phyloP scores from a whole-genome alignment of 2,113 vertebrate species.

The Sebastes fasciatus region DNA sequence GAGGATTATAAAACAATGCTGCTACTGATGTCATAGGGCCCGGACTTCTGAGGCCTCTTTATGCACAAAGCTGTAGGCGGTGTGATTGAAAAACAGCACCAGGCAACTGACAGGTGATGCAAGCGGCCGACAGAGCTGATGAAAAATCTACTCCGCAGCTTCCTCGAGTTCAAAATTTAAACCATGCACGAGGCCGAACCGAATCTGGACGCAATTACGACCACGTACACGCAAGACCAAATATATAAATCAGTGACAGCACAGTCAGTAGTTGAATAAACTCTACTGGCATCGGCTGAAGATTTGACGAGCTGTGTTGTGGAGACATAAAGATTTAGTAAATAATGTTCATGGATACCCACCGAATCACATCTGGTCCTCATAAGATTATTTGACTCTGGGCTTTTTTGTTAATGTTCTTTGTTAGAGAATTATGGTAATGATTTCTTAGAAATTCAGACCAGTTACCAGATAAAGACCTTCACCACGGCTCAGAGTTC shows the following conservation, averaged over 20 bases:
- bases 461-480: slow-evolving; percentile 67
- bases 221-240: slow-evolving; percentile 20
- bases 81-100: slow-evolving; percentile 58
- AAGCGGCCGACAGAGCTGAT: slow-evolving; percentile 54
- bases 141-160: slow-evolving; percentile 59
- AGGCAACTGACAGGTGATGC: slow-evolving; percentile 66
- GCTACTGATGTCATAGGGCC: slow-evolving; percentile 70
- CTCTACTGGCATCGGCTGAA: slow-evolving; percentile 31
- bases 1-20: slow-evolving; percentile 58
- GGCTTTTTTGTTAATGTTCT: slow-evolving; percentile 61
- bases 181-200: neutral
- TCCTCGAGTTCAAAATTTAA: slow-evolving; percentile 28
- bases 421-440: slow-evolving; percentile 75
- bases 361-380: slow-evolving; percentile 74
- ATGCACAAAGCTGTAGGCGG: slow-evolving; percentile 48
- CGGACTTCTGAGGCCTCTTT: slow-evolving; percentile 53
- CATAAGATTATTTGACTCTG: slow-evolving; percentile 71
- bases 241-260: slow-evolving; percentile 22
- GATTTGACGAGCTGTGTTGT: slow-evolving; percentile 48
- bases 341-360: slow-evolving; percentile 57
- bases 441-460: slow-evolving; percentile 74
- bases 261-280: slow-evolving; percentile 46
- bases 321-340: slow-evolving; percentile 63
- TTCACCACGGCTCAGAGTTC: slow-evolving; percentile 57
- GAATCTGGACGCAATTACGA: slow-evolving; percentile 27